These are phyloP conservation scores for Nautilus pompilius DNA, from an alignment of 1,140 invertebrate species.

Conservation along the genomic window DNA sequence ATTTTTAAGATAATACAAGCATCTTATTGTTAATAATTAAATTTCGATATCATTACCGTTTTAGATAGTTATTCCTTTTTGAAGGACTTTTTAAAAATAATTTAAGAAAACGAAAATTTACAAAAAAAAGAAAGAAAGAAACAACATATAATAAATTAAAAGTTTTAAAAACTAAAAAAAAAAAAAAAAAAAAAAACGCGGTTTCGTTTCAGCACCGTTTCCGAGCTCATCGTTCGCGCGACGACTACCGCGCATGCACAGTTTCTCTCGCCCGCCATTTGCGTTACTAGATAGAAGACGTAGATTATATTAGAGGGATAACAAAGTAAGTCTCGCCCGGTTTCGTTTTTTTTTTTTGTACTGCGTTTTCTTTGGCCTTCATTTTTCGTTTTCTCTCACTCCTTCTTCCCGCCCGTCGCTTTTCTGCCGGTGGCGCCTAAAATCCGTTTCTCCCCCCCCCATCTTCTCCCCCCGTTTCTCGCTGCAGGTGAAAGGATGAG, in stretches of 20 bases:
- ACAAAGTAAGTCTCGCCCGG: not conserved
- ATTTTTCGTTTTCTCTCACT: not conserved
- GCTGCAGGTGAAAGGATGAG: constrained; percentile 34
- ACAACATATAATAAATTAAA: too few relatives aligned
- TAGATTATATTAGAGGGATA: not conserved
- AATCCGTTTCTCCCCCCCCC: not conserved
- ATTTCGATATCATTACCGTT: too few relatives aligned
- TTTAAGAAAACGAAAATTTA: too few relatives aligned
- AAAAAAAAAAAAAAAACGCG: too few relatives aligned
- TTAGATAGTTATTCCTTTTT: too few relatives aligned
- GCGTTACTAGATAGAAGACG: not conserved
- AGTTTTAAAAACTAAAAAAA: too few relatives aligned
- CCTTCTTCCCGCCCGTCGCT: not conserved
- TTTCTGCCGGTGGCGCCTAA: not conserved
- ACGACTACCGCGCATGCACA: constrained; percentile 3
- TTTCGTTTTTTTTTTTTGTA: not conserved
- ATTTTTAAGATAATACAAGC: too few relatives aligned
- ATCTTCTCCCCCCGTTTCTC: not conserved
- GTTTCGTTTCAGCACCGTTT: too few relatives aligned
- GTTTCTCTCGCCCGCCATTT: constrained; percentile 4
- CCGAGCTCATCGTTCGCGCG: too few relatives aligned
- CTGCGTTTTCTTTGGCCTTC: not conserved
- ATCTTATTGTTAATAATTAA: too few relatives aligned
- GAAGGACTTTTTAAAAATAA: too few relatives aligned
- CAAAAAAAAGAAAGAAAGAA: too few relatives aligned